These are phyloP conservation scores for Cyrtorhinus lividipennis DNA, from an alignment of 1,140 invertebrate species.

Conservation along the genomic window DNA sequence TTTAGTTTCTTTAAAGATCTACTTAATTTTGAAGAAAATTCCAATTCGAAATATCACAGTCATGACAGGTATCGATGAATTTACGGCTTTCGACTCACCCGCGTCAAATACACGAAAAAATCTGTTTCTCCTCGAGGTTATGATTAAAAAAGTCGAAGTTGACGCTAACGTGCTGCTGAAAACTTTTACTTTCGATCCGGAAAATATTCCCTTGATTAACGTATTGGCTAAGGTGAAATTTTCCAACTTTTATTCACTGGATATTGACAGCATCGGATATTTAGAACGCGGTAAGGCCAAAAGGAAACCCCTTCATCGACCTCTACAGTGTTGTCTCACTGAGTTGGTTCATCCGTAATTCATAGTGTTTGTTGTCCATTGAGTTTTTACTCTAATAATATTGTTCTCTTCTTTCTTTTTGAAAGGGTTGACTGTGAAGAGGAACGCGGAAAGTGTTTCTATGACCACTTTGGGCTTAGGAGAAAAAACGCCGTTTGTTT, in stretches of 20 bases:
- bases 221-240: neutral
- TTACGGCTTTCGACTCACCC: neutral
- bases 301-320: no score
- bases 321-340: no score
- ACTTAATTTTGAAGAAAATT: no score
- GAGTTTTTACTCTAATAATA: no score
- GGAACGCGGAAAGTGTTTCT: neutral
- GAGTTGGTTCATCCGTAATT: no score
- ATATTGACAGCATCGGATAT: neutral
- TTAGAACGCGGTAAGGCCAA: neutral
- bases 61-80: neutral
- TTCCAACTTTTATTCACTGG: neutral
- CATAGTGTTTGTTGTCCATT: no score
- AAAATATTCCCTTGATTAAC: neutral
- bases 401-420: no score
- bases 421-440: neutral
- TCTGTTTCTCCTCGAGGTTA: neutral
- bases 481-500: neutral
- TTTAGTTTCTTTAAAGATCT: no score
- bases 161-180: neutral
- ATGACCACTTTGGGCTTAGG: neutral
- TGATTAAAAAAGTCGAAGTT: neutral
- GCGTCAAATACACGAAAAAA: neutral
- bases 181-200: neutral
- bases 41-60: no score